Base-by-base conservation (phyloP, 1,140 invertebrate genomes). In the Drosophila nigrodunni region DNA sequence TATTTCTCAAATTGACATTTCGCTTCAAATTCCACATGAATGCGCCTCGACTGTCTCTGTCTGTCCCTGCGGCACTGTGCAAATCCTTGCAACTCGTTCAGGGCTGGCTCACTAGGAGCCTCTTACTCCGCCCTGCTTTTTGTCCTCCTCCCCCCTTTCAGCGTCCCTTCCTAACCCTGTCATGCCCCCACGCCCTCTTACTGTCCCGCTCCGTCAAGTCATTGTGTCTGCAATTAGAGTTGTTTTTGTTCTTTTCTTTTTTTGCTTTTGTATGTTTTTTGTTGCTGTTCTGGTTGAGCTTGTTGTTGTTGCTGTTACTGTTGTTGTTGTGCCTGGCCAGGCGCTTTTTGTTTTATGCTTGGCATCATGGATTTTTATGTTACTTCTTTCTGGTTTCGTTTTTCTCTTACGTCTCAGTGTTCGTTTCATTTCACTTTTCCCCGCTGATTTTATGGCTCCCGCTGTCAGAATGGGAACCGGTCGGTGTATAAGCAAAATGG, bases 1-100 rank as follows among this genome's bases (percentile, higher is more conserved):
- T 77, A 69, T 74, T 70, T 78, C 78, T 70, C 70, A 83, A 88
- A 88, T 88, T 88, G 83, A 88, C 83, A 88, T 88, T 88, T 88
- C 85, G 85, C 85, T 88, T 88, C 83, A 88, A 89, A 88, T 88
- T 88, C 85, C 85, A 83, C 83, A 88, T 88, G 83, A 88, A 88
- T 88, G 85, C 83, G 77, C 80, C 77, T 73, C 72, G 83, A 73
- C 80, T 83, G 83, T 83, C 85, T 85, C 69, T 77, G 81, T 81
- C 73, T 71, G 60, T 74, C 69, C 82, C 80, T 88, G 83, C 82
- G 82, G 82, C 82, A 74, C 60, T 88, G 62, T 83, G 77, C 85
- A 88, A 88, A 89, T 88, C 85, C 83, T 89, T 88, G 83, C 83
- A 88, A 83, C 83, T 88, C 83, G 83, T 88, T 88, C 83, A 83